Evolutionary conservation across 2,797 vertebrate genomes (phyloP), one percentile per base, ranked within the genome.

Genomic region (Melanotaenia nigrans): DNA sequence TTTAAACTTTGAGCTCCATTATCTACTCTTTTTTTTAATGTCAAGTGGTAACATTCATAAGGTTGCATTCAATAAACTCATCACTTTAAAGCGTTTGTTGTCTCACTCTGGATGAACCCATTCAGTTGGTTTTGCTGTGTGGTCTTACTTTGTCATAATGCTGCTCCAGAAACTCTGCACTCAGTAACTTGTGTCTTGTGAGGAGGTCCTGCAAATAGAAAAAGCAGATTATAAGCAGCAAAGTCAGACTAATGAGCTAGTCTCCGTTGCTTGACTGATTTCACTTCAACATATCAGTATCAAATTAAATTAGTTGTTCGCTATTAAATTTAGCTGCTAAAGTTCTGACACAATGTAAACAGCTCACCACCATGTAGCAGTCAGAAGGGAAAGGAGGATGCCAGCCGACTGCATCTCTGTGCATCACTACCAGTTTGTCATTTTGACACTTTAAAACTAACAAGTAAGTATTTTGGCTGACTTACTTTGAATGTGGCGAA

Each of bases 401-500:
- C 12, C 45, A 51, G 28, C n/a, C 11, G 9, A 13, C 12, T 32
- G n/a, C 13, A 36, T 25, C 35, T 35, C 62, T 36, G 13, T 22
- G 36, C 49, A 28, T 38, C 22, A 24, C 12, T 16, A 25, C 40
- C 33, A 63, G 7, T 18, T 8, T 25, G 20, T 36, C 5, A 9
- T 59, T n/a, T 22, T 35, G 9, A 42, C 10, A 6, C 12, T 25
- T 0, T 18, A 4, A 25, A 25, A 4, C 5, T 9, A 56, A 32
- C 14, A 59, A 25, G 24, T 28, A 24, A 55, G 22, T 9, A 24
- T n/a, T 2, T 12, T 6, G 47, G 16, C 5, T 1, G 2, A 77
- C 74, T 94, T 93, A 98, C 97, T 96, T 99, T 99, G 90, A 99
- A 99, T 7, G 97, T 99, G 89, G 97, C 97, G 81, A 99, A 98